Evolutionary conservation across 2,797 vertebrate species (phyloP).

Genomic region (Hypotaenidia philippensis): DNA sequence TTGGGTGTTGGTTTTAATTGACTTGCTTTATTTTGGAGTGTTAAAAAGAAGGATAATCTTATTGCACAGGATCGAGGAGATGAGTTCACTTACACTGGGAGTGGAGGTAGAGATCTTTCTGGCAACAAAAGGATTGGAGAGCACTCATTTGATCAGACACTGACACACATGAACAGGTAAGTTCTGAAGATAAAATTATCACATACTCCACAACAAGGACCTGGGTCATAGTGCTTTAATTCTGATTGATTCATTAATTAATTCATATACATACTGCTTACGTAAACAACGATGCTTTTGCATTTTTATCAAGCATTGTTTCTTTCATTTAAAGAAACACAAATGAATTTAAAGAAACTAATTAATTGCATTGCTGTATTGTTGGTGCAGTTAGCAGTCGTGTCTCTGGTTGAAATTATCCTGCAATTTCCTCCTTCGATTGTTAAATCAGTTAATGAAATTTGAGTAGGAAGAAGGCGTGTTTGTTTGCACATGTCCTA

Average conservation of each 20-base stretch:
- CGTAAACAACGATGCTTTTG: neutral
- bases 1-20: neutral
- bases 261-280: neutral
- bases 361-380: neutral
- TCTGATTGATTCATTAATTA: neutral
- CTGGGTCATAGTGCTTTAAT: neutral
- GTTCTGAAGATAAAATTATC: constrained; percentile 3
- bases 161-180: constrained; percentile 99
- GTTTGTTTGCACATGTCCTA: neutral
- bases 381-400: neutral
- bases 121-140: constrained; percentile 99
- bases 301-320: neutral
- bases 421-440: neutral
- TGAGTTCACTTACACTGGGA: constrained; percentile 99
- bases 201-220: neutral
- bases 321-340: neutral
- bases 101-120: constrained; percentile 97
- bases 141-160: constrained; percentile 96
- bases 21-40: neutral
- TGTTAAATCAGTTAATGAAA: neutral
- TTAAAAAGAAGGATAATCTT: constrained; percentile 68
- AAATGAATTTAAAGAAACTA: neutral
- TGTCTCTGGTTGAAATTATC: neutral
- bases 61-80: constrained; percentile 92
- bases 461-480: neutral